Evolutionary conservation across 2,113 vertebrate species (phyloP), one percentile per base, ranked within the genome.

Genomic region (Toxotes jaculatrix): DNA sequence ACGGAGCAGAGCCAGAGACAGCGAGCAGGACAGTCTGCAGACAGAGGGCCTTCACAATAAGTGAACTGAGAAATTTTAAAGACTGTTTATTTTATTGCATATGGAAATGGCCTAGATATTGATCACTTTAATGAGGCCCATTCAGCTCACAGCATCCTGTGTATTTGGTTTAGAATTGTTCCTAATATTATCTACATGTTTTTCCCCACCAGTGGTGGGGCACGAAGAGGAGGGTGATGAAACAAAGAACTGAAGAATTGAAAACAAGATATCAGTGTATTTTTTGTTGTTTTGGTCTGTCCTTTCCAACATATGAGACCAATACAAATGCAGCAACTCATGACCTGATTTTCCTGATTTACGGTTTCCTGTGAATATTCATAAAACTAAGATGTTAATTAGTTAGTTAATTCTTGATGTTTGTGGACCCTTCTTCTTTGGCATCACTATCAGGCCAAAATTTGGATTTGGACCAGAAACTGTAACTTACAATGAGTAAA

Each of bases 81-180:
- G 74, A 81, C 74, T 19, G 34, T 49, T 56, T 80, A 17, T 75
- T 81, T 89, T 89, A 81, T 64, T 47, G 61, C 53, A 32, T 74
- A 63, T 68, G 80, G 60, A 82, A 79, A 88, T 79, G 45, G 75
- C 27, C 17, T 74, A 23, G 45, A 74, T 71, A 88, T 85, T 74
- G 85, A 89, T 80, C 38, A 69, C 5, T 38, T 65, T 72, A 78
- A 87, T 83, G 73, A 83, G 17, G 60, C 4, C 27, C 69, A 63
- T 75, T 74, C 61, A 71, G 60, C 59, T n/a, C 19, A 74, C 27
- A 47, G 3, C 49, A 71, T 74, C 74, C 77, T 56, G 49, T 57
- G 64, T 65, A 51, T 74, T 66, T 76, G 55, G 14, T 68, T 87
- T 82, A 69, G 49, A 59, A 13, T 8, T 59, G 61, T 67, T 75